Evolutionary conservation across 2,797 vertebrate species (phyloP).

Genomic region (Nasua narica): DNA sequence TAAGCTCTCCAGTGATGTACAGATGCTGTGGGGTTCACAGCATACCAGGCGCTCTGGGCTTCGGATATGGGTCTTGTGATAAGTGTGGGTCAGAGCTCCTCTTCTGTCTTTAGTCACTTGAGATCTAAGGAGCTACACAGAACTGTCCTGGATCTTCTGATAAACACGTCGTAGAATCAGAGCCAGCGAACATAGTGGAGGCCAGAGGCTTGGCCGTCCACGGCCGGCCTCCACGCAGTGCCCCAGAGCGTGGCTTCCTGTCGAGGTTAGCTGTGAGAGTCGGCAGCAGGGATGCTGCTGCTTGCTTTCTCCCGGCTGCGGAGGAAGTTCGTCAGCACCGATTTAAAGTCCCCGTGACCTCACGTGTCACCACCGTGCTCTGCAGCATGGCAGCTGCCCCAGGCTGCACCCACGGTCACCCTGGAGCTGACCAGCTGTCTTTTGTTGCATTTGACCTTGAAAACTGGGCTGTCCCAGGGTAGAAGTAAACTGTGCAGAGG

Average conservation of each 20-base stretch:
- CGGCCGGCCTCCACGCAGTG: background rate
- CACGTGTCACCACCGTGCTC: conserved; percentile 1
- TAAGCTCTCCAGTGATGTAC: background rate
- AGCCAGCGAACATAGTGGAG: background rate
- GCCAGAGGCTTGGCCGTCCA: background rate
- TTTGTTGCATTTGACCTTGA: conserved; percentile 66
- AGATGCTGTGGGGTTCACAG: background rate
- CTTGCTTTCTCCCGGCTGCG: background rate
- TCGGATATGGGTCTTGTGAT: background rate
- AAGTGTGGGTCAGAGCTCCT: background rate
- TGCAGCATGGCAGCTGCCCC: background rate
- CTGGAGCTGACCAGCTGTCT: conserved; percentile 49
- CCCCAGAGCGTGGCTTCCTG: background rate
- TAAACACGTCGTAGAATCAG: conserved; percentile 8
- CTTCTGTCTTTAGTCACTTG: conserved; percentile 19
- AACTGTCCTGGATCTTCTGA: background rate
- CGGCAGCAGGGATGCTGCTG: background rate
- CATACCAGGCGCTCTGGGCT: background rate
- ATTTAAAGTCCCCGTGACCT: conserved; percentile 54
- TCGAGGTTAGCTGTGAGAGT: background rate
- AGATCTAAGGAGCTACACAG: background rate
- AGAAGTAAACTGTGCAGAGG: conserved; percentile 42
- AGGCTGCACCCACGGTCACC: background rate
- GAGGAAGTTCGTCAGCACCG: conserved; percentile 27
- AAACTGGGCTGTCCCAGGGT: background rate